Evolutionary conservation across 2,797 vertebrate genomes (phyloP), one percentile per base, ranked within the genome.

Genomic region (Takifugu ocellatus): DNA sequence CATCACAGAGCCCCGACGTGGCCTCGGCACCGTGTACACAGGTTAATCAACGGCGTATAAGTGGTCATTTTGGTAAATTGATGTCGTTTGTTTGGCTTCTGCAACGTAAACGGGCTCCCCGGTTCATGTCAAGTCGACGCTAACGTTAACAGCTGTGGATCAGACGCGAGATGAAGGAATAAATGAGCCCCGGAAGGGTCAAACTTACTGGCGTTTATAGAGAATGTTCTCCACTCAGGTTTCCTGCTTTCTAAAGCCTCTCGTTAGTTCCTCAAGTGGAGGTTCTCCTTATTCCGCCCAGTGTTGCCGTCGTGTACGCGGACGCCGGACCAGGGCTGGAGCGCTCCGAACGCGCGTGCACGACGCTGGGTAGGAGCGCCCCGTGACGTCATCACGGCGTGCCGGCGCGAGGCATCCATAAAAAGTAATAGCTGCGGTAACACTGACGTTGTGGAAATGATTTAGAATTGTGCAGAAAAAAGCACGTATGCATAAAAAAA

Each of bases 221-320:
- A 33, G 17, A 8, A 7, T 6, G 16, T 21, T n/a, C 54, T 66
- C 7, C 25, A n/a, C 44, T 39, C 31, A 3, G 31, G 42, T 68
- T 72, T 78, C 75, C 81, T 75, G 74, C 25, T 78, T 54, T 0
- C 2, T 10, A 6, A 0, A 29, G 1, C 36, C 36, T 12, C 36
- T 39, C 36, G 36, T 27, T 53, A 44, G 60, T 72, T 70, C 61
- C 64, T 54, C 1, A 36, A n/a, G 16, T 36, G 33, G 33, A 36
- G 36, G 36, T 15, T 59, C 59, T 74, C 45, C 61, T 77, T 70
- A 77, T 75, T 78, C 76, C 70, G 78, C 66, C 71, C 61, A 74
- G 63, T 54, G 49, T 6, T 25, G 70, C 58, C 33, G 21, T 11
- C 46, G 17, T 48, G 36, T 12, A 39, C 46, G 46, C 17, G 46